Base-by-base conservation (phyloP, 2,113 vertebrate species). In the Kryptolebias marmoratus region DNA sequence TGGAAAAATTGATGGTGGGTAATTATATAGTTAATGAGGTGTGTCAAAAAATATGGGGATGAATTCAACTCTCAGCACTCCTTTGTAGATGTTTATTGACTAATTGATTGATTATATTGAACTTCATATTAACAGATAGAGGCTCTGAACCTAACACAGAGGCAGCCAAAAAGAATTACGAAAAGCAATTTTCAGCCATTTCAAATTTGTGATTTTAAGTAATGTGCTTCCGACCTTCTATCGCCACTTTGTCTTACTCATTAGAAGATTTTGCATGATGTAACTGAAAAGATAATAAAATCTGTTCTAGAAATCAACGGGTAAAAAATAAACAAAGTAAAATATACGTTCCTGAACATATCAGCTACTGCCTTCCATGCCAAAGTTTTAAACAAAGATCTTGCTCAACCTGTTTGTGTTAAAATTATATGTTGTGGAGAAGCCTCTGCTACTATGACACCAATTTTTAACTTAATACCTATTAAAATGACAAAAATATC, bases 1-100 rank as follows among this genome's bases (percentile, higher is more conserved):
- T 50, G 52, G 42, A 75, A 80, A 80, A 50, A 2, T 15, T 54
- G 64, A 49, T 68, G 39, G 64, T 53, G 61, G 67, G 73, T 85
- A 83, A 87, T 84, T 78, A 84, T 75, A 77, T 73, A 67, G 83
- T 79, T 85, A 88, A 88, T 87, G 86, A 89, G 79, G 77, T 87
- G 83, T 77, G 49, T 68, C 69, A 27, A 71, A 79, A 55, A 73
- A 75, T 72, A 79, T 55, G 49, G 75, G 61, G 64, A 85, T 65
- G 61, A 58, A 59, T 79, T 78, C 65, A 70, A 72, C 71, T 68
- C 68, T 56, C 75, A 64, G 78, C n/a, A 7, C 81, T 76, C 50
- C 60, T 71, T 67, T 64, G 30, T 49, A 80, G 71, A 61, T 73
- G 73, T 68, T 69, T 81, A 83, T 73, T 66, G 71, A 68, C 53